These are phyloP conservation scores for Cancer borealis DNA, from an alignment of 2,888 invertebrate species.

Conservation along the genomic window DNA sequence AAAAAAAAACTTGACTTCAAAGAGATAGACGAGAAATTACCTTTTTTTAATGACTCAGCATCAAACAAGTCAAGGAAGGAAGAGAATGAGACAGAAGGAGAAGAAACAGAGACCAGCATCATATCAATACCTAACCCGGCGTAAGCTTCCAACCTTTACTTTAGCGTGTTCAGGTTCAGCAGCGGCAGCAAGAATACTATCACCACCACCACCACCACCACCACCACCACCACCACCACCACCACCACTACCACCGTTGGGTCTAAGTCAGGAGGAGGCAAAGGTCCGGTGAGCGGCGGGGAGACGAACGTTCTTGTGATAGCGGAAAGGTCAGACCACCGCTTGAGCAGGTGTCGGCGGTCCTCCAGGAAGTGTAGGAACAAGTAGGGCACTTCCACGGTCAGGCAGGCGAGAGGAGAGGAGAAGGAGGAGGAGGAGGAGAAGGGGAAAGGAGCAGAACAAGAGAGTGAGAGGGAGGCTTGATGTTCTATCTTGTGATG, in stretches of 20 bases:
- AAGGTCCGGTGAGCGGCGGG: not conserved
- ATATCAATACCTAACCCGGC: not conserved
- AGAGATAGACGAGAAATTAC: no score
- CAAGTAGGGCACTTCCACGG: conserved; percentile 23
- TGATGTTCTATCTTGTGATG: not conserved
- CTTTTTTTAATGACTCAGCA: not conserved
- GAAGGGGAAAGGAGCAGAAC: not conserved
- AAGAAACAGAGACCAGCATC: not conserved
- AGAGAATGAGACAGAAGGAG: no score
- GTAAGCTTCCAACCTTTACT: not conserved
- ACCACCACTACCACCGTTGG: no score
- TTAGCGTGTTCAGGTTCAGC: not conserved
- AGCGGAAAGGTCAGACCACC: conserved; percentile 17
- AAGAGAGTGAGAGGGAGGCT: not conserved
- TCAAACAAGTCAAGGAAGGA: not conserved
- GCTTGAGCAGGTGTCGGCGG: not conserved
- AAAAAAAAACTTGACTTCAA: no score
- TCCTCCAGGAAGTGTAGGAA: not conserved
- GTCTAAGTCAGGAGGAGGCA: not conserved
- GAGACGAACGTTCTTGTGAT: not conserved
- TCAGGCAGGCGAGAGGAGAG: not conserved
- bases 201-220: not conserved
- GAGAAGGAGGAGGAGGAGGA: not conserved
- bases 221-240: not conserved
- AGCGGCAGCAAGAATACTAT: no score